Evolutionary conservation across 2,888 invertebrate species (phyloP), one percentile per base, ranked within the genome.

Genomic region (Ophioninae sp.): DNA sequence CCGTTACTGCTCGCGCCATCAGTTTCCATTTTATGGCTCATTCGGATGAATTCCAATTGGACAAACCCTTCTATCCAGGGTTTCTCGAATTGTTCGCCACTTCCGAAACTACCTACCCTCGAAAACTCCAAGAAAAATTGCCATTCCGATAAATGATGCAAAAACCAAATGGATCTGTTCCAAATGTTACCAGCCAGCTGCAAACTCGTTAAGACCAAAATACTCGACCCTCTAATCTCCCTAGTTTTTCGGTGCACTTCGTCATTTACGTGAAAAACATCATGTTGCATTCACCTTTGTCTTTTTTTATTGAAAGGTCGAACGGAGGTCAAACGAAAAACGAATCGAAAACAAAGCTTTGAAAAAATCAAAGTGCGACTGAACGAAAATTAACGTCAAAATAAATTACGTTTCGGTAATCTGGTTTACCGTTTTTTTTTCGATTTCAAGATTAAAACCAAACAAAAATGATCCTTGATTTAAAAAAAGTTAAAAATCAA

Each of bases 21-120:
- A 22, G 41, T 67, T 10, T 22, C 17, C 6, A 30, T 56, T 58
- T 58, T 58, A 71, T 58, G n/a, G 37, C 56, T 30, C 37, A 10
- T 58, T 71, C 56, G 37, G 30, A 71, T 71, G 37, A 58, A 71
- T 71, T 68, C 51, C 51, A 17, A 68, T 68, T 51, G 20, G 17
- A 9, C 44, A 68, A 51, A 17, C 44, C 7, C 23, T 17, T 68
- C 67, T 23, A 22, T 17, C 17, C 22, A 30, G 30, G 3, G 44
- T 68, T 23, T n/a, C 22, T 17, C 44, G 23, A 68, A 68, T 68
- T 68, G 41, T 68, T 44, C 67, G 23, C 20, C 44, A 22, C 22
- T 20, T 20, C 22, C 22, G n/a, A 30, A 10, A 20, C 41, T 37
- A 67, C 41, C 67, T 39, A 67, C 5, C 67, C 41, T 67, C 20